Evolutionary conservation across 1,140 invertebrate species (phyloP), one percentile per base, ranked within the genome.

Genomic region (Aphelenchoides besseyi): DNA sequence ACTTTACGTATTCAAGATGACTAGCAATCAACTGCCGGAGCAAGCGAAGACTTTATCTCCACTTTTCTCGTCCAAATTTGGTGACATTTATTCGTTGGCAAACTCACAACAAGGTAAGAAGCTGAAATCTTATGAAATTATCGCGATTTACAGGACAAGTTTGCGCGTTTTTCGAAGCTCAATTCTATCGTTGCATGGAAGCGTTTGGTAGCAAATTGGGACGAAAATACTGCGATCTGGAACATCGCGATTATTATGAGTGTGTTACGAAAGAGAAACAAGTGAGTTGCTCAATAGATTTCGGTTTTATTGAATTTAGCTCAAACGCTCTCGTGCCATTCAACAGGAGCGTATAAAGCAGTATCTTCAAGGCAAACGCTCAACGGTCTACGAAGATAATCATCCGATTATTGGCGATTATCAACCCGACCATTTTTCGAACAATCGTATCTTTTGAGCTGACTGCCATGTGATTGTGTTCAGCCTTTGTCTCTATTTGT

Each of bases 221-320:
- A 9, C 63, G 81, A 26, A 71, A 74, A 23, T 77, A 82, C 55
- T 83, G 81, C 33, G 81, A 83, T 64, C 69, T 82, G 18, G 79
- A 83, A 52, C 79, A 81, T 63, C 71, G 80, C 16, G 80, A 82
- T 52, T 82, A 73, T 30, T 37, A 69, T 16, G 80, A 82, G 55
- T 82, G 80, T 59, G 48, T 82, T 23, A 74, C 74, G n/a, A 37
- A 70, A 1, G 79, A 83, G n/a, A 82, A 82, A 55, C 75, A 83
- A 63, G 74, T 82, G 70, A 52, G 64, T 73, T 36, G 3, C 16
- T 41, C 53, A 9, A 28, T 63, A 59, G 5, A 35, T 33, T 73
- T 33, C 16, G 48, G 16, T 29, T 18, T 71, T 70, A 2, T 12
- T 12, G 37, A 30, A 72, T 78, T 53, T 41, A 78, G 77, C 67